Conservation (phyloP, 1,140 invertebrate genomes). For the Aphelenchoides fujianensis region DNA sequence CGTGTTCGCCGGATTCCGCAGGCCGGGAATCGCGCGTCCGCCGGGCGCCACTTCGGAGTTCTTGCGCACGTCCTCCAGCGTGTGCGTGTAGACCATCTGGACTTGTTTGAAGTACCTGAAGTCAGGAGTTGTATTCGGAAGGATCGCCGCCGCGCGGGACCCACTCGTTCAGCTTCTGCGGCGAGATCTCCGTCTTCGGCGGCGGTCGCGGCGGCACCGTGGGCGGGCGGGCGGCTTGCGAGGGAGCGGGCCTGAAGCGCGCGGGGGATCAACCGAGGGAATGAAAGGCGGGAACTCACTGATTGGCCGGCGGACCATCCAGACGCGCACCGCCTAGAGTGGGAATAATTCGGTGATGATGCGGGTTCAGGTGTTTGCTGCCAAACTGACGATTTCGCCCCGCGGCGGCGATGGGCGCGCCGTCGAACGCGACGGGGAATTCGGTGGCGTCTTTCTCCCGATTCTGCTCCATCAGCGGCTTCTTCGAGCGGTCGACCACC, state of each 20-base stretch:
- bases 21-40: conserved; percentile 64
- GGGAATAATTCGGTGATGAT: neutral
- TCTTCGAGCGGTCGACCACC: neutral
- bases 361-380: neutral
- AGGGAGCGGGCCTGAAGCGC: neutral
- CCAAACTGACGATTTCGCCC: too few relatives aligned
- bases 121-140: neutral
- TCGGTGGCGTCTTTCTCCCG: conserved; percentile 1
- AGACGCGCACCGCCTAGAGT: neutral
- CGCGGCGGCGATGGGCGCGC: neutral
- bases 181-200: neutral
- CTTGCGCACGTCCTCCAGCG: neutral
- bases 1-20: conserved; percentile 80
- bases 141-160: neutral
- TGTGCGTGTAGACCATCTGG: neutral
- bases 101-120: neutral
- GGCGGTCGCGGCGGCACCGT: neutral
- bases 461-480: neutral
- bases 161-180: neutral
- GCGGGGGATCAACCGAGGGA: neutral
- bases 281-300: neutral
- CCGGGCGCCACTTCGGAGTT: neutral
- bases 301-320: neutral
- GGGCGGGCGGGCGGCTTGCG: neutral
- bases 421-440: neutral